Base-by-base conservation (phyloP, 2,113 vertebrate species). In the Brevimyrus niger region DNA sequence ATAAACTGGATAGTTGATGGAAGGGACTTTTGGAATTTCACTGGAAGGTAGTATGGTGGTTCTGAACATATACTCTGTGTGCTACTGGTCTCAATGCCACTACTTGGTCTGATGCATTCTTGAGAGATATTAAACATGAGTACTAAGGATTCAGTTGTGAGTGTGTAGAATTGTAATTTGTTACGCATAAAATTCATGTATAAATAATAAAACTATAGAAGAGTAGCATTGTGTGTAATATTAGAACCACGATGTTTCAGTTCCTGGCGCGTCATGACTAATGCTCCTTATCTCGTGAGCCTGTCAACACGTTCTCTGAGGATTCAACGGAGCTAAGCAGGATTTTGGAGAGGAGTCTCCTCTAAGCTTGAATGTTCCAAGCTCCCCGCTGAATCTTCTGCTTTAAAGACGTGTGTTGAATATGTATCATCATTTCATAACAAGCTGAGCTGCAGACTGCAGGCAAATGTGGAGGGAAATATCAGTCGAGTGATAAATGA, bases 241-340 rank as follows among this genome's bases (percentile, higher is more conserved):
- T 76, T 46, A n/a, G 42, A 84, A 46, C 19, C 35, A 15, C 27
- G 11, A n/a, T 47, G 82, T 84, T n/a, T 84, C 88, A 51, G 48
- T 38, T 69, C 46, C 69, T 88, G 65, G 47, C 73, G 11, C 51
- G 87, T 27, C 65, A 44, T 88, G 44, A 76, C 17, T 51, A 46
- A 80, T n/a, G 42, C 46, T 51, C 23, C 80, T 69, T 80, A 50
- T 73, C 88, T 69, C 46, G 82, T 38, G 85, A 53, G 85, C 48
- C 47, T 87, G 85, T 80, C 58, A 46, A 61, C 38, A 44, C 53
- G 35, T 65, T 88, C 53, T 47, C 42, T 48, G 44, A 46, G 65
- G 46, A 76, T 42, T 50, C 38, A 53, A 48, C 69, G 53, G 65
- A 47, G 88, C 65, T 80, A 80, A 80, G 65, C 88, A 88, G 88